Evolutionary conservation across 2,888 invertebrate genomes (phyloP).

Genomic region (Bombyx huttoni): DNA sequence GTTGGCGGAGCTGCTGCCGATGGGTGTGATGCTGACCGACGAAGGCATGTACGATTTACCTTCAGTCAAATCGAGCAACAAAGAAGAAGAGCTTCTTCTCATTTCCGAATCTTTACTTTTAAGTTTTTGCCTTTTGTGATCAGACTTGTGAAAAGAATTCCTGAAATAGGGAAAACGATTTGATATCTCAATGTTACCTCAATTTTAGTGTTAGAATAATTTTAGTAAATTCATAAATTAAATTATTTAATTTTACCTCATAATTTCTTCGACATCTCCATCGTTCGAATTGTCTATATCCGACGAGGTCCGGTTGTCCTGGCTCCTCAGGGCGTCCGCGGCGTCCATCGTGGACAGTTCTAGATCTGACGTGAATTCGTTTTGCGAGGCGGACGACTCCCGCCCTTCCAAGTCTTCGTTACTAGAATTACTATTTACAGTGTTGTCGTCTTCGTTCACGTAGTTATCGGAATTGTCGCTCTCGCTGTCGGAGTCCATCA

Average conservation of each 20-base stretch:
- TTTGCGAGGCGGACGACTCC: conserved; percentile 60
- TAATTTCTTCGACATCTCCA: conserved; percentile 75
- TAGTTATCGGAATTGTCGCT: conserved; percentile 56
- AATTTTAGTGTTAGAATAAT: no score
- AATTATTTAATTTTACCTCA: conserved; percentile 38
- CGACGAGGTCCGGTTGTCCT: conserved; percentile 52
- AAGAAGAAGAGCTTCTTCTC: conserved; percentile 49
- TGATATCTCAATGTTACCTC: neutral
- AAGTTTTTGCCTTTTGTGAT: conserved; percentile 73
- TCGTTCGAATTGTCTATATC: conserved; percentile 76
- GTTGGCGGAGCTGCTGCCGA: conserved; percentile 62
- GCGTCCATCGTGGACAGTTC: conserved; percentile 77
- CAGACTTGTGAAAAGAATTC: conserved; percentile 73
- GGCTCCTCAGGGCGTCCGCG: conserved; percentile 65
- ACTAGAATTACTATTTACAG: conserved; percentile 57
- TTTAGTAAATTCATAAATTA: no score
- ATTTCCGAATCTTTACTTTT: conserved; percentile 71
- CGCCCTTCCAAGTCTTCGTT: conserved; percentile 54
- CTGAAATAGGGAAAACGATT: conserved; percentile 21
- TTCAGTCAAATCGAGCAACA: conserved; percentile 70
- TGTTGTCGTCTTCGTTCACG: conserved; percentile 59
- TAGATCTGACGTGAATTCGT: conserved; percentile 74
- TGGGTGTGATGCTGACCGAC: conserved; percentile 66
- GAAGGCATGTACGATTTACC: conserved; percentile 67
- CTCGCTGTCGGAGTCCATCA: conserved; percentile 75